Evolutionary conservation across 37 sponge, comb jelly and placozoan species (phyloP).

Genomic region (Bolinopsis microptera): DNA sequence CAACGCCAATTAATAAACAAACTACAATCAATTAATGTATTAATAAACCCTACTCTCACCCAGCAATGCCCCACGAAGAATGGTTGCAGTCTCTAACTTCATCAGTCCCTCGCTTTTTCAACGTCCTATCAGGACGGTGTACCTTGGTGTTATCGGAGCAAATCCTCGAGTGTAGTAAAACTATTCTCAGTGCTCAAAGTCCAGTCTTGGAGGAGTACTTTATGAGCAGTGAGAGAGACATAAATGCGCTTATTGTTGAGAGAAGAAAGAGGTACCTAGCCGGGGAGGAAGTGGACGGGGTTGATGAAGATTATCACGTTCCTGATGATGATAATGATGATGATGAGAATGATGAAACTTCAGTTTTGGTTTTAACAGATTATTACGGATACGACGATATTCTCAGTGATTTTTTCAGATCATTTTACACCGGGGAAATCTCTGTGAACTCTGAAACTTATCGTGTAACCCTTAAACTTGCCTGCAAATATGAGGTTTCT

Average conservation of each 20-base stretch:
- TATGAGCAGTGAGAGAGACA: conserved; percentile 33
- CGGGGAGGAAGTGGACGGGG: conserved; percentile 27
- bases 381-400: conserved; percentile 28
- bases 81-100: neutral
- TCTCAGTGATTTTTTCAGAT: conserved; percentile 51
- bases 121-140: conserved; percentile 47
- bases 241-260: neutral
- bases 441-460: neutral
- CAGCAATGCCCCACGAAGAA: conserved; percentile 36
- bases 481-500: conserved; percentile 35
- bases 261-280: conserved; percentile 3
- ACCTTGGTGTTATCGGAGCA: conserved; percentile 13
- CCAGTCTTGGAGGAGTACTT: conserved; percentile 32
- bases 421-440: conserved; percentile 57
- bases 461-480: conserved; percentile 1
- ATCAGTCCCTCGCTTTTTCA: conserved; percentile 43
- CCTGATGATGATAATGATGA: neutral
- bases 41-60: too few species aligned
- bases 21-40: too few species aligned
- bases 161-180: conserved; percentile 34
- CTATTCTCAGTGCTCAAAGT: conserved; percentile 22
- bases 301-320: neutral
- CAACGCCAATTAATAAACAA: too few species aligned
- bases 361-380: conserved; percentile 11
- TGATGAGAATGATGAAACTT: conserved; percentile 49